Evolutionary conservation across 2,113 vertebrate genomes (phyloP), one percentile per base, ranked within the genome.

Genomic region (Deroptyus accipitrinus): DNA sequence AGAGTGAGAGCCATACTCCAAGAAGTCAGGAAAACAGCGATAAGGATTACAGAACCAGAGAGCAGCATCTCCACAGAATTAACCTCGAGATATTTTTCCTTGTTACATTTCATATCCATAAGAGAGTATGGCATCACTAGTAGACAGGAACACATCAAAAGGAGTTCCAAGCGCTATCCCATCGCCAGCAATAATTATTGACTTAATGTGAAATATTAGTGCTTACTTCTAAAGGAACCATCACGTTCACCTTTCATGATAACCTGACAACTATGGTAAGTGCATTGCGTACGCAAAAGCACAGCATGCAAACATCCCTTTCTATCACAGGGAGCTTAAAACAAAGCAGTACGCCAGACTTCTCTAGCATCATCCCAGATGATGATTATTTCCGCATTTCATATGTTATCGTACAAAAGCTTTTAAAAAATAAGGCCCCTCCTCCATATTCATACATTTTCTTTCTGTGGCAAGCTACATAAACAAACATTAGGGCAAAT

Each of bases 31-130:
- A 67, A 72, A 92, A 63, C 11, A 72, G 79, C 51, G 44, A 42
- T 9, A 61, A 52, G 28, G 8, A 74, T 57, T 48, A 74, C 24
- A 77, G 75, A 91, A 83, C 41, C 23, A 73, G 33, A 70, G 10
- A 75, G 27, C 25, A 80, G 54, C 30, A 64, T 51, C 35, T 57
- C 73, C 67, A 78, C 25, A 83, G 35, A 73, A 74, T 66, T 19
- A 57, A 73, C 10, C 17, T 77, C 48, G 48, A 55, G 49, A 27
- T 27, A 28, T 66, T 77, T 52, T 6, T 13, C 52, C 72, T 80
- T 0, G 2, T 37, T 51, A 3, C 2, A 3, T 41, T 93, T 75
- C 78, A 52, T 15, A 41, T 33, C 41, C 1, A 0, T n/a, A 74
- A 63, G 55, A 74, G 59, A 57, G 27, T 57, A 27, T 1, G 7